phyloP scores from a whole-genome alignment of 2,113 vertebrate genomes.

The Pituophis catenifer region DNA sequence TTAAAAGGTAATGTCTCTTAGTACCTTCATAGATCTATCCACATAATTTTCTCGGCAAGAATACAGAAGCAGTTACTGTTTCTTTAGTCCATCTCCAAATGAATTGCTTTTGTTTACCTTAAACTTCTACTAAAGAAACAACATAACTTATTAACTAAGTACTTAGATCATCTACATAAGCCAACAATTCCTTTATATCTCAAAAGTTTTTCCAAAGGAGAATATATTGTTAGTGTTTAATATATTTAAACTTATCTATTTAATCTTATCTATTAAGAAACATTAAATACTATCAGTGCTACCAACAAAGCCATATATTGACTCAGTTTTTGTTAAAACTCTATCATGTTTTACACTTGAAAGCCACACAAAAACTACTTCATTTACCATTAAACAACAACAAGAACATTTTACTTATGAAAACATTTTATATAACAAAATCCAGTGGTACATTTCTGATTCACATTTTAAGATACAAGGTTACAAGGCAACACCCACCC shows the following conservation, averaged over 20 bases:
- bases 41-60: background rate
- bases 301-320: background rate
- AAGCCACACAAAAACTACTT: background rate
- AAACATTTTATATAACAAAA: background rate
- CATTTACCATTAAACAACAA: background rate
- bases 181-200: background rate
- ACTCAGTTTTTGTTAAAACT: background rate
- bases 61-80: background rate
- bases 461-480: background rate
- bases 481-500: background rate
- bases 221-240: background rate
- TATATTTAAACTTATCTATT: too few relatives aligned
- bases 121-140: background rate
- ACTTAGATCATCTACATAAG: background rate
- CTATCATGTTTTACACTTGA: background rate
- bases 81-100: background rate
- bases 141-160: background rate
- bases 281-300: background rate
- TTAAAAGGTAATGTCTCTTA: background rate
- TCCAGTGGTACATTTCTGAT: background rate
- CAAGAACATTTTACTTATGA: background rate
- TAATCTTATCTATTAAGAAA: background rate
- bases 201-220: background rate
- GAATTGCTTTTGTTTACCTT: background rate
- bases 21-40: background rate